Evolutionary conservation across 2,113 vertebrate genomes (phyloP).

Genomic region (Zapus hudsonius): DNA sequence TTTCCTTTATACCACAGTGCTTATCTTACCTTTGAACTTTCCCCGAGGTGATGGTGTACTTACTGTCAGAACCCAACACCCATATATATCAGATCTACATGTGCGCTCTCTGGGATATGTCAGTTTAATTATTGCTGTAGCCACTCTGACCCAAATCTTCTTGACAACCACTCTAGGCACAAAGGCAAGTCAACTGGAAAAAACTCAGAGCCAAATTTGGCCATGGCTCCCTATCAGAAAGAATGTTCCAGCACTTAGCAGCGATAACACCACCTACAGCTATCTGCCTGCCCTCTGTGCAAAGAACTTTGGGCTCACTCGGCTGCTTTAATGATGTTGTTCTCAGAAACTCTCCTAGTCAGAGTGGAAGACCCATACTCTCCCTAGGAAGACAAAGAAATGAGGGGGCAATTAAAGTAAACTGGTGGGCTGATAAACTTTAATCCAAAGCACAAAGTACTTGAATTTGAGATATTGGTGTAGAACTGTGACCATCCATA

Average conservation of each 20-base stretch:
- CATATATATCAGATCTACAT: conserved; percentile 30
- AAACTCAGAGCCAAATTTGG: conserved; percentile 36
- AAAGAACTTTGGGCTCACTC: background rate
- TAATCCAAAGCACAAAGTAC: background rate
- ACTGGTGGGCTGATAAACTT: background rate
- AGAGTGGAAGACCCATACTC: background rate
- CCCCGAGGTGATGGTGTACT: background rate
- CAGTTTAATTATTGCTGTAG: conserved; percentile 52
- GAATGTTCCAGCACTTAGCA: background rate
- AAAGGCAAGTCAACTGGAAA: conserved; percentile 54
- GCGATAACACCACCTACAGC: background rate
- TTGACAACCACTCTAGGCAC: background rate
- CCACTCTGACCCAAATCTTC: conserved; percentile 52
- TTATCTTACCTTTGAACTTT: conserved; percentile 22
- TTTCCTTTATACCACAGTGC: background rate
- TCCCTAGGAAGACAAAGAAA: conserved; percentile 4
- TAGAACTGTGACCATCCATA: background rate
- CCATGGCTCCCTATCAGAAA: conserved; percentile 19
- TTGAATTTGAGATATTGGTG: background rate
- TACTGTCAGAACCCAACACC: conserved; percentile 55
- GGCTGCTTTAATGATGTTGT: background rate
- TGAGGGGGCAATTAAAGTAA: conserved; percentile 3
- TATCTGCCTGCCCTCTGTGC: background rate
- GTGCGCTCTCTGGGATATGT: conserved; percentile 45
- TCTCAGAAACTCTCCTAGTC: background rate